Evolutionary conservation across 2,888 invertebrate genomes (phyloP).

Genomic region (Catocala sponsa): DNA sequence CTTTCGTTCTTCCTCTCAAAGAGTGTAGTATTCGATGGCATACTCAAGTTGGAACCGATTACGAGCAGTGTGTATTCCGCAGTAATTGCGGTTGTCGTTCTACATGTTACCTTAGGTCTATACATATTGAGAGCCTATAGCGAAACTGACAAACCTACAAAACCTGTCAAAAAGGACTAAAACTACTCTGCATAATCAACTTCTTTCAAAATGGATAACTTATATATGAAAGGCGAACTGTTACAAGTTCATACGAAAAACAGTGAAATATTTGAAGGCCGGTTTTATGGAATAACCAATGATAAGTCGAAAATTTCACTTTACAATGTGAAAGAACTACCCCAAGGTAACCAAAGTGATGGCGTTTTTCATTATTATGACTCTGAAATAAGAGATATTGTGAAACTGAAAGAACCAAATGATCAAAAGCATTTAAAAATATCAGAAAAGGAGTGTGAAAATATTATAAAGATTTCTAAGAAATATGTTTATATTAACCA

Average conservation of each 20-base stretch:
- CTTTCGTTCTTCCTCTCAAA: constrained; percentile 92
- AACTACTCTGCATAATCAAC: constrained; percentile 23
- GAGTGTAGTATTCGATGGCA: constrained; percentile 91
- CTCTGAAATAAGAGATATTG: constrained; percentile 77
- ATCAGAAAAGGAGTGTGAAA: constrained; percentile 78
- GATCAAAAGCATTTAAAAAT: constrained; percentile 73
- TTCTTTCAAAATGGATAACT: constrained; percentile 75
- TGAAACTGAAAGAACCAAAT: constrained; percentile 73
- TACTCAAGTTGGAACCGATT: constrained; percentile 84
- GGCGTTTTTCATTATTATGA: constrained; percentile 78
- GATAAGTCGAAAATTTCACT: constrained; percentile 83
- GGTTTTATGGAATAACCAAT: constrained; percentile 78
- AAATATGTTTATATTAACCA: constrained; percentile 83
- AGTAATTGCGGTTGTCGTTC: constrained; percentile 91
- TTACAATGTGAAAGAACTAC: constrained; percentile 76
- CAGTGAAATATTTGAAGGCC: constrained; percentile 78
- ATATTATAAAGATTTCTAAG: constrained; percentile 75
- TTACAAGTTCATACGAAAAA: constrained; percentile 82
- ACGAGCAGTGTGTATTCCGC: constrained; percentile 94
- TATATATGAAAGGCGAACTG: constrained; percentile 83
- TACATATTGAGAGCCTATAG: constrained; percentile 94
- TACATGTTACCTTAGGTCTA: constrained; percentile 93
- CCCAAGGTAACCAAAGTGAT: constrained; percentile 68
- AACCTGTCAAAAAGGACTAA: constrained; percentile 83
- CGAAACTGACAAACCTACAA: constrained; percentile 78